Evolutionary conservation across 2,113 vertebrate genomes (phyloP).

Genomic region (Callipepla californica): DNA sequence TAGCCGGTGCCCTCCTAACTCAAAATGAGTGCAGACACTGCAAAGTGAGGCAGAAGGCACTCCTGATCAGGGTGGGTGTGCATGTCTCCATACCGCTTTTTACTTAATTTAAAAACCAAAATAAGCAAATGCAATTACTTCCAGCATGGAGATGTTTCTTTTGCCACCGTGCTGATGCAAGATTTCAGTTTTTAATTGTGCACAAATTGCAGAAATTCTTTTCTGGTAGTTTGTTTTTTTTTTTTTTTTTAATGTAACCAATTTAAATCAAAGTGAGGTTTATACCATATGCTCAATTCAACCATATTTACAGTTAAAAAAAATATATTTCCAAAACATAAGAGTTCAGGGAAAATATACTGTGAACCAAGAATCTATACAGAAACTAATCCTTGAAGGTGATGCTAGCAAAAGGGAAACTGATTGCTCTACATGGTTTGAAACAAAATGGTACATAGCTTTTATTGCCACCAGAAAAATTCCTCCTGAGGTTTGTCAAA

Average conservation of each 20-base stretch:
- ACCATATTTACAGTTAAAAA: conserved; percentile 69
- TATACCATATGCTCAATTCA: conserved; percentile 81
- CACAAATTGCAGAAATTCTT: conserved; percentile 63
- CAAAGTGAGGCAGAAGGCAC: neutral
- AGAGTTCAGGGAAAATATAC: conserved; percentile 66
- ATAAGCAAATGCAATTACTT: neutral
- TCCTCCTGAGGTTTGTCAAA: neutral
- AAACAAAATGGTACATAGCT: neutral
- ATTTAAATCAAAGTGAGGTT: conserved; percentile 77
- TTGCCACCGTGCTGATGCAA: conserved; percentile 65
- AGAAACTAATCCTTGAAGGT: conserved; percentile 21
- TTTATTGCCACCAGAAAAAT: too few species aligned
- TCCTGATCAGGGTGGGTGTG: neutral
- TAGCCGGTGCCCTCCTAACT: neutral
- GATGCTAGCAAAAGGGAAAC: neutral
- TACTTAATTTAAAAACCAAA: neutral
- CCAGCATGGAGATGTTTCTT: conserved; percentile 33
- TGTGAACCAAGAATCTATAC: conserved; percentile 48
- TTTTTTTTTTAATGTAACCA: conserved; percentile 66
- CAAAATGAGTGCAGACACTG: neutral
- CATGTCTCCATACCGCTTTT: neutral
- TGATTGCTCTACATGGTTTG: neutral
- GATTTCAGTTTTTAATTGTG: conserved; percentile 66
- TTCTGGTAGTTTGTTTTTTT: conserved; percentile 26
- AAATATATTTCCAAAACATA: conserved; percentile 74